phyloP scores from a whole-genome alignment of 2,888 invertebrate species.

The Nasonovia ribisnigri region DNA sequence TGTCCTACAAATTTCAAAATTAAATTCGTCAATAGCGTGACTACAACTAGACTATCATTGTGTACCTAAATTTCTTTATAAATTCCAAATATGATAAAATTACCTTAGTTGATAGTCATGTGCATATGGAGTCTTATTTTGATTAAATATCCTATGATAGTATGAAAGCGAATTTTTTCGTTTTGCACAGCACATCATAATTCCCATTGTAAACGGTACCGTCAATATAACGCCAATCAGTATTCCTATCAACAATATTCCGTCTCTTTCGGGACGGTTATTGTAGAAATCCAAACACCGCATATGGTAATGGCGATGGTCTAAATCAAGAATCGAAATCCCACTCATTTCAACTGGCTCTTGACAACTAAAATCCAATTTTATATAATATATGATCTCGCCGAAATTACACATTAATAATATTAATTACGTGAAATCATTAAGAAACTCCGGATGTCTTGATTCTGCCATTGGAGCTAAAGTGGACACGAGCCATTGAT shows the following conservation, averaged over 20 bases:
- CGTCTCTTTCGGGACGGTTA: conserved; percentile 78
- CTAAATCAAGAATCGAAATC: conserved; percentile 75
- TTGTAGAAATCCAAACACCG: conserved; percentile 78
- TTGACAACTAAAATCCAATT: conserved; percentile 73
- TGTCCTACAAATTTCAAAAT: background rate
- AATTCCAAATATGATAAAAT: background rate
- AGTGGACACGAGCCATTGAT: conserved; percentile 82
- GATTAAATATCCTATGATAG: conserved; percentile 56
- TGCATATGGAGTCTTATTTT: background rate
- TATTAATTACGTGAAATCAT: conserved; percentile 72
- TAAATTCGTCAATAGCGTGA: background rate
- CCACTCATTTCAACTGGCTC: conserved; percentile 78
- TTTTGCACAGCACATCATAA: conserved; percentile 73
- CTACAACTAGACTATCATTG: background rate
- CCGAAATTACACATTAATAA: background rate
- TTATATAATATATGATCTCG: background rate
- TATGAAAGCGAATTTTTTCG: conserved; percentile 43
- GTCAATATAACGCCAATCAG: conserved; percentile 79
- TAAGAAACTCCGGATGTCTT: conserved; percentile 68
- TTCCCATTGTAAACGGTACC: conserved; percentile 77
- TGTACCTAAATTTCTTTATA: background rate
- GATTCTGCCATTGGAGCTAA: conserved; percentile 73
- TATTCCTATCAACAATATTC: conserved; percentile 76
- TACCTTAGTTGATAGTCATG: conserved; percentile 55
- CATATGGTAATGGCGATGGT: conserved; percentile 74